A percentile compares a stretch with the other conserved stretches of the same genome.
Evolutionary conservation across 2,113 vertebrate species (phyloP).

Genomic region (Orientallactaga bullata): DNA sequence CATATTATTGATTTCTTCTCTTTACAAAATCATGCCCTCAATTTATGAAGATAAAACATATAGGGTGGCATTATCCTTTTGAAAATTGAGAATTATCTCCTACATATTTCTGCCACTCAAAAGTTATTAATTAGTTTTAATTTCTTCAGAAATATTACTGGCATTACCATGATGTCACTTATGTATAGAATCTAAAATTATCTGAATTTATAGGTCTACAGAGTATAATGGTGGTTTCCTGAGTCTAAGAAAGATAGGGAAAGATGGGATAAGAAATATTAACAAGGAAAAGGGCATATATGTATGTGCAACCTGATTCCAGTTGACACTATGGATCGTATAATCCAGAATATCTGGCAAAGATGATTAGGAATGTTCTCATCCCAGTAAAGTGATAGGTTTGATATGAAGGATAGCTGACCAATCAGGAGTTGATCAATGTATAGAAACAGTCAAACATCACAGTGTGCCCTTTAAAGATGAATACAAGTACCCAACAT

Average conservation of each 20-base stretch:
- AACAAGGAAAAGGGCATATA: background rate
- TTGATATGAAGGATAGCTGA: background rate
- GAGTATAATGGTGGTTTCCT: background rate
- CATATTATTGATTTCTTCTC: background rate
- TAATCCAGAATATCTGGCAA: background rate
- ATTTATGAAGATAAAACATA: background rate
- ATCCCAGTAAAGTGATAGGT: background rate
- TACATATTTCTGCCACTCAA: background rate
- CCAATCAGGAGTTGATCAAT: background rate
- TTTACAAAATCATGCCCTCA: constrained; percentile 5
- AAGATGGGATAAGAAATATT: background rate
- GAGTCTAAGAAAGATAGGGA: background rate
- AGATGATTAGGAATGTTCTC: background rate
- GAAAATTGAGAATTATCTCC: background rate
- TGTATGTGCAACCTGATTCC: background rate
- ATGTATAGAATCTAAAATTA: background rate
- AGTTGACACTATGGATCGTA: background rate
- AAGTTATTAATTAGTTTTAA: background rate
- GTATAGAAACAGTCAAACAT: background rate
- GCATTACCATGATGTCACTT: background rate
- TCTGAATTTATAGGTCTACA: background rate
- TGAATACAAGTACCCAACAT: too few species aligned
- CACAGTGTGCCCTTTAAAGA: background rate
- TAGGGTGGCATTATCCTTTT: background rate
- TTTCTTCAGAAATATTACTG: constrained; percentile 19